Percentiles rank a stretch among this genome's conserved stretches.
Evolutionary conservation across 2,797 vertebrate species (phyloP).

Genomic region (Helicolenus hilgendorfi): DNA sequence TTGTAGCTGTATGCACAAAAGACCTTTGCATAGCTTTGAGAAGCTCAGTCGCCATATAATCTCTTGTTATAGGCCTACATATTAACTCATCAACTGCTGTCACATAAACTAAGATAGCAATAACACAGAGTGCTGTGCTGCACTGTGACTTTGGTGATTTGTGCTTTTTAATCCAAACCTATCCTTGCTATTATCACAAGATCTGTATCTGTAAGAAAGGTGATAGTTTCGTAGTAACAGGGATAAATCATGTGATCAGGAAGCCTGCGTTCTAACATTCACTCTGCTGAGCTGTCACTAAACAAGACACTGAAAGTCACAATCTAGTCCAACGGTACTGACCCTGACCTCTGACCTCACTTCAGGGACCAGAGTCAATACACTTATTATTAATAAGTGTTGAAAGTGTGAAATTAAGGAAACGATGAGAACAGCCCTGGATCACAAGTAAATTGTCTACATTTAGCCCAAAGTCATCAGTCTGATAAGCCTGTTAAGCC

Average conservation of each 20-base stretch:
- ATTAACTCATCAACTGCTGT: slow-evolving; percentile 46
- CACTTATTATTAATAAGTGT: background rate
- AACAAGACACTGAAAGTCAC: background rate
- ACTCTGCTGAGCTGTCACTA: background rate
- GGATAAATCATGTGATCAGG: background rate
- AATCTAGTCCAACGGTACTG: background rate
- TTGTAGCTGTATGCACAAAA: slow-evolving; percentile 39
- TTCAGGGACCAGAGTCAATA: background rate
- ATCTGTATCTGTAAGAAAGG: background rate
- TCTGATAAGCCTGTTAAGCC: background rate
- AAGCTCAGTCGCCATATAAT: slow-evolving; percentile 16
- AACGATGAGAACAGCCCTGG: background rate
- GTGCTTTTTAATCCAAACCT: background rate
- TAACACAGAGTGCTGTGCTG: background rate
- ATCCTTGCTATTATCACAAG: background rate
- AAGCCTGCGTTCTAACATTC: background rate
- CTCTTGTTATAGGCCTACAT: slow-evolving; percentile 27
- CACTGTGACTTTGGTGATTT: background rate
- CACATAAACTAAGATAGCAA: background rate
- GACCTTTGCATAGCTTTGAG: slow-evolving; percentile 27
- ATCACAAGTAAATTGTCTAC: background rate
- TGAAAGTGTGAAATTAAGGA: background rate
- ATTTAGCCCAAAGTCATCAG: background rate
- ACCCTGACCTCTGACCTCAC: slow-evolving; percentile 31
- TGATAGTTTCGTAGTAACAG: background rate